Evolutionary conservation across 2,888 invertebrate species (phyloP).

Genomic region (Pediacus dermestoides): DNA sequence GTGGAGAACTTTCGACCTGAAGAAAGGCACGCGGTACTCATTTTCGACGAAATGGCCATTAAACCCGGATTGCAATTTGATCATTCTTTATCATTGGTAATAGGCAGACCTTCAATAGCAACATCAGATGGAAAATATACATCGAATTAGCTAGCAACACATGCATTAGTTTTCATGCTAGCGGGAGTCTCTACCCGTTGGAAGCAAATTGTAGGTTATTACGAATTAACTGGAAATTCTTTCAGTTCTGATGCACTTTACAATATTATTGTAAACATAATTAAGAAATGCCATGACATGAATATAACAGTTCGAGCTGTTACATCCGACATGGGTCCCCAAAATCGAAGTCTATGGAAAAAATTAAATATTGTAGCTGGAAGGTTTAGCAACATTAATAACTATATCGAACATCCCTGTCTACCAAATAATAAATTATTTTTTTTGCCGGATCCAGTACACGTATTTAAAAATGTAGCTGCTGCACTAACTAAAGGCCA

Average conservation of each 20-base stretch:
- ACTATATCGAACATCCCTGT: conserved; percentile 5
- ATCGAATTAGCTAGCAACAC: conserved; percentile 12
- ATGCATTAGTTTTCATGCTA: conserved; percentile 21
- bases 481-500: conserved; percentile 10
- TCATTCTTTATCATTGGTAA: conserved; percentile 7
- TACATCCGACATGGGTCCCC: conserved; percentile 12
- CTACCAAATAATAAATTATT: conserved; percentile 12
- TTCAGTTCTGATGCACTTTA: conserved; percentile 6
- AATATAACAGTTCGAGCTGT: conserved; percentile 8
- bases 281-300: conserved; percentile 7
- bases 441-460: conserved; percentile 15
- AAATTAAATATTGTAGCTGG: conserved; percentile 1
- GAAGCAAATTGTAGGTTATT: conserved; percentile 20
- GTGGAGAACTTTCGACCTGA: conserved; percentile 12
- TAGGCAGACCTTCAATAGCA: conserved; percentile 9
- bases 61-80: conserved; percentile 13
- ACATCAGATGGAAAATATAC: conserved; percentile 1
- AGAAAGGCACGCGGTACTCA: conserved; percentile 12
- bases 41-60: conserved; percentile 17
- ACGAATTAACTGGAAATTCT: conserved; percentile 16
- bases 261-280: conserved; percentile 8
- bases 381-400: conserved; percentile 5
- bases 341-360: conserved; percentile 11
- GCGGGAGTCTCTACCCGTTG: conserved; percentile 15
- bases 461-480: conserved; percentile 18